Evolutionary conservation across 2,113 vertebrate species (phyloP).

Genomic region (Anas platyrhynchos): DNA sequence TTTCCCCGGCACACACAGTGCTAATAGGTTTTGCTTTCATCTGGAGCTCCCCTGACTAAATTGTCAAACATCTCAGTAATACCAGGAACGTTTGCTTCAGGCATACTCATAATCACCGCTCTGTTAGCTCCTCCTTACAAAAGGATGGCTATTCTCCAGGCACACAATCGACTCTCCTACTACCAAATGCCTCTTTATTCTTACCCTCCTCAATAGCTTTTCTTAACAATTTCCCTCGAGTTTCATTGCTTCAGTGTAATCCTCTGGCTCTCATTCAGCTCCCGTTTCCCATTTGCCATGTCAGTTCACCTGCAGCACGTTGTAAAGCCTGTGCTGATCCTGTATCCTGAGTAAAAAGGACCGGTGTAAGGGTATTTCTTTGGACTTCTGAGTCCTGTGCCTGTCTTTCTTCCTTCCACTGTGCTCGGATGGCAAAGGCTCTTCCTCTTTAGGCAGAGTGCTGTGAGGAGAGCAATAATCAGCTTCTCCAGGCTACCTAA

Average conservation of each 20-base stretch:
- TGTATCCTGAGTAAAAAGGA: background rate
- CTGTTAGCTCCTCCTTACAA: constrained; percentile 17
- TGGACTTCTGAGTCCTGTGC: background rate
- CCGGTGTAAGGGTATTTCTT: background rate
- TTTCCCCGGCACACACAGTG: background rate
- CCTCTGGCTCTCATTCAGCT: background rate
- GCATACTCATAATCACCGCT: constrained; percentile 28
- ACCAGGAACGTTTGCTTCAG: background rate
- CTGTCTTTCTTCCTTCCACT: background rate
- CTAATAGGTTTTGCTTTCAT: constrained; percentile 52
- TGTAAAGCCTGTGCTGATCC: background rate
- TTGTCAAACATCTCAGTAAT: constrained; percentile 36
- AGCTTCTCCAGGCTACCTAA: background rate
- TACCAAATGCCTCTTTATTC: constrained; percentile 12
- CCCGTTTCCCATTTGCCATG: background rate
- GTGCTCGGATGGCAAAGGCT: background rate
- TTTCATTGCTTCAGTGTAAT: background rate
- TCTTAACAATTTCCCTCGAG: background rate
- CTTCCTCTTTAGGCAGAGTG: background rate
- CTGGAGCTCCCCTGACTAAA: constrained; percentile 40
- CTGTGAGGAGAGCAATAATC: background rate
- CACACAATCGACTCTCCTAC: background rate
- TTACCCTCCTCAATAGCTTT: background rate
- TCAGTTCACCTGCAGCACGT: background rate
- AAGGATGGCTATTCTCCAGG: constrained; percentile 17